Percentiles rank a stretch among this genome's conserved stretches.
Conservation (phyloP, 2,113 vertebrate genomes). For the Scophthalmus maximus region DNA sequence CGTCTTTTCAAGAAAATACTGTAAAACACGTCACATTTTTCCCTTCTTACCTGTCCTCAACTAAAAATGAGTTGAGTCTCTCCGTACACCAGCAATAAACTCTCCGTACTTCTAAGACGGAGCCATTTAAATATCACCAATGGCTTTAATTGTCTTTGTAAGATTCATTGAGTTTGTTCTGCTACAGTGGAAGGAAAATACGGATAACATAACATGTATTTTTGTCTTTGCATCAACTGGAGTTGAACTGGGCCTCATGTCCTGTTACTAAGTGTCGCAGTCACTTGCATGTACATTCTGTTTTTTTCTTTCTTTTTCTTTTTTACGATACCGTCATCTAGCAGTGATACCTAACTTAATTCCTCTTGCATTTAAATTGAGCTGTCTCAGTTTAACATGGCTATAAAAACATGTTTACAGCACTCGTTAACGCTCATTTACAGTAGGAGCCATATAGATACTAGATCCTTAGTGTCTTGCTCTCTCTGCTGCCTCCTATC, state of each 20-base stretch:
- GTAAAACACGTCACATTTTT: slow-evolving; percentile 10
- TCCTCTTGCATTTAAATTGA: slow-evolving; percentile 16
- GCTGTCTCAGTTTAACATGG: slow-evolving; percentile 25
- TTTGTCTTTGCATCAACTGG: too few species aligned
- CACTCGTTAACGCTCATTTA: slow-evolving; percentile 44
- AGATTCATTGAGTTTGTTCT: slow-evolving; percentile 1
- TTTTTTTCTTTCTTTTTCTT: slow-evolving; percentile 21
- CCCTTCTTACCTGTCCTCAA: not conserved
- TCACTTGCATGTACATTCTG: slow-evolving; percentile 41
- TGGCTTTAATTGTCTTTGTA: slow-evolving; percentile 9
- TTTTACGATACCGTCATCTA: slow-evolving; percentile 28
- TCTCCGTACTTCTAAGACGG: slow-evolving; percentile 36
- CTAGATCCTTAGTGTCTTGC: slow-evolving; percentile 27
- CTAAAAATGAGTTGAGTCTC: slow-evolving; percentile 23
- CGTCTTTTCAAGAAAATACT: slow-evolving; percentile 40
- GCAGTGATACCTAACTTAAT: not conserved
- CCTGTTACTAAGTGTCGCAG: slow-evolving; percentile 23
- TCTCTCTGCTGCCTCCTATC: slow-evolving; percentile 17
- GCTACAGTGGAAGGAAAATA: slow-evolving; percentile 25
- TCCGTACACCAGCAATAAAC: slow-evolving; percentile 22
- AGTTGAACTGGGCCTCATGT: slow-evolving; percentile 17
- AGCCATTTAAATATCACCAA: slow-evolving; percentile 7
- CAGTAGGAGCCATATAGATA: slow-evolving; percentile 26
- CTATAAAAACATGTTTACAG: slow-evolving; percentile 68
- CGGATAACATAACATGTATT: not conserved